These are phyloP conservation scores for Mesoclemmys tuberculata DNA, from an alignment of 2,113 vertebrate genomes.

Conservation along the genomic window DNA sequence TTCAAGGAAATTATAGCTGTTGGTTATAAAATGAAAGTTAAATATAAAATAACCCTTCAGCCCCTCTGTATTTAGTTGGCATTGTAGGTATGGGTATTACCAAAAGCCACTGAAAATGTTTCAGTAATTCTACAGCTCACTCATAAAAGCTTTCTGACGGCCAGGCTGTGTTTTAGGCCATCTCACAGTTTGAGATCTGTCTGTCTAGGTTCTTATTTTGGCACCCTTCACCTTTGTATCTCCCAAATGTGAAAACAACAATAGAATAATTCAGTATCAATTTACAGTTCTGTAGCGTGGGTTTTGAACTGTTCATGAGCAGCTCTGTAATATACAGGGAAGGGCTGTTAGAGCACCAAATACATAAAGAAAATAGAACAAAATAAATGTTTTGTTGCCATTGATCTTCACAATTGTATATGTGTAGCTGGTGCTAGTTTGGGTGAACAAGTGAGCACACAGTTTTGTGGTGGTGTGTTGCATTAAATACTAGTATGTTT, in stretches of 20 bases:
- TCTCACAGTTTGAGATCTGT: not conserved
- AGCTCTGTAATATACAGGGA: not conserved
- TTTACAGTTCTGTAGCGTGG: not conserved
- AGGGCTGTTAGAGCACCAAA: not conserved
- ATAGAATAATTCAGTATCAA: not conserved
- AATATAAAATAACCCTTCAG: not conserved
- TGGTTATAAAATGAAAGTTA: not conserved
- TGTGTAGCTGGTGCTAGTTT: not conserved
- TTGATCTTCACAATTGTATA: not conserved
- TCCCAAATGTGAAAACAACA: not conserved
- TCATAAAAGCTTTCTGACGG: rapidly evolving
- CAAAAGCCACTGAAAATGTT: not conserved
- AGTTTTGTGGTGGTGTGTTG: not conserved
- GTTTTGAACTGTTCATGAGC: not conserved
- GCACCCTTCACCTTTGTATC: not conserved
- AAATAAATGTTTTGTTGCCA: not conserved
- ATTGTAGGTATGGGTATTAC: not conserved
- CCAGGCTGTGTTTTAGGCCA: not conserved
- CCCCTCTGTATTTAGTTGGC: not conserved
- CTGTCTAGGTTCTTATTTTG: not conserved
- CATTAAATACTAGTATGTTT: not conserved
- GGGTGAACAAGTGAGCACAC: not conserved
- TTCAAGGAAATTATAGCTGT: not conserved
- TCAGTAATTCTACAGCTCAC: not conserved
- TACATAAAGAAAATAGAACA: not conserved